Percentiles rank a stretch among this genome's conserved stretches.
Conservation (phyloP, 2,797 vertebrate genomes). For the Amphiprion clarkii region DNA sequence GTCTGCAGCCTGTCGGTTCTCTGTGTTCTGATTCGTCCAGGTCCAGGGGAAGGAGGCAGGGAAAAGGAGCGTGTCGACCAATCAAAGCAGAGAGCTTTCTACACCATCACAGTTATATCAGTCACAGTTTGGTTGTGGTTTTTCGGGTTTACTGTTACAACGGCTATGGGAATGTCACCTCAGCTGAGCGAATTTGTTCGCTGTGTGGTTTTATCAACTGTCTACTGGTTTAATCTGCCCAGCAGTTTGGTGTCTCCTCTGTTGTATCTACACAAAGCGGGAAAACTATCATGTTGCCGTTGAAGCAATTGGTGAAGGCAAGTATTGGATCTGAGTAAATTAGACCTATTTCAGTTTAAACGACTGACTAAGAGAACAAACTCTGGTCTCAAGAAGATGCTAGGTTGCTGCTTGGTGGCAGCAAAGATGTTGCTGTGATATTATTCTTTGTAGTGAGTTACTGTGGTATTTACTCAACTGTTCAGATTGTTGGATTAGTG, state of each 20-base stretch:
- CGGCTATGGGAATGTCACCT: neutral
- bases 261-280: neutral
- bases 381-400: too few relatives aligned
- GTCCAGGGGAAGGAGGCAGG: neutral
- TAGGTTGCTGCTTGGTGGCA: too few relatives aligned
- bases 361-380: neutral
- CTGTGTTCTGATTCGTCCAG: constrained; percentile 12
- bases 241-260: constrained; percentile 2
- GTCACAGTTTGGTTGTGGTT: neutral
- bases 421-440: too few relatives aligned
- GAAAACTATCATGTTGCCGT: neutral
- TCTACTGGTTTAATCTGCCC: constrained; percentile 6
- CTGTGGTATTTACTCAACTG: too few relatives aligned
- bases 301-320: accelerated
- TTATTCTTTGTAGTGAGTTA: too few relatives aligned
- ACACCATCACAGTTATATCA: neutral
- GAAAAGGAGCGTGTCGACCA: neutral
- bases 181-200: accelerated
- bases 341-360: neutral
- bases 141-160: accelerated
- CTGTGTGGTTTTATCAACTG: neutral
- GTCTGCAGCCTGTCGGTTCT: constrained; percentile 17
- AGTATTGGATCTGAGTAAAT: neutral
- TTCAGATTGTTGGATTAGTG: too few relatives aligned
- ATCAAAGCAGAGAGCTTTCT: neutral